phyloP scores from a whole-genome alignment of 1,140 invertebrate species.

The Tribolium castaneum region DNA sequence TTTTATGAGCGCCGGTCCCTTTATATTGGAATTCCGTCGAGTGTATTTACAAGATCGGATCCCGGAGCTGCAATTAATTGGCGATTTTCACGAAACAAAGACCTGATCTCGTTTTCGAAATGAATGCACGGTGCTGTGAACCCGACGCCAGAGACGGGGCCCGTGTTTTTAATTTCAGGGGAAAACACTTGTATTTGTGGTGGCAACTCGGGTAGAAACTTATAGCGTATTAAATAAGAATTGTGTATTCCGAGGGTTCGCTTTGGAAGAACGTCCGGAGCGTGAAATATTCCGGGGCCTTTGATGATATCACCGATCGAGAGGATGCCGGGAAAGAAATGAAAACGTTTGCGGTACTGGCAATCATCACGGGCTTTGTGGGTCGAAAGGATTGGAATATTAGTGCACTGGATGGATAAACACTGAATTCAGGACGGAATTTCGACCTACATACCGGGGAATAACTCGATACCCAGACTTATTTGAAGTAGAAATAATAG shows the following conservation, averaged over 20 bases:
- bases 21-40: slow-evolving; percentile 52
- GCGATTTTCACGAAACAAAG: slow-evolving; percentile 58
- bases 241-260: slow-evolving; percentile 15
- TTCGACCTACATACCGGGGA: no score
- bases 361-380: no score
- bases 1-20: slow-evolving; percentile 47
- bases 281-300: slow-evolving; percentile 9
- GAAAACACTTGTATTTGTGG: slow-evolving; percentile 3
- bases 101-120: slow-evolving; percentile 53
- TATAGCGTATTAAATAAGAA: slow-evolving; percentile 23
- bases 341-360: neutral
- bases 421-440: no score
- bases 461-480: no score
- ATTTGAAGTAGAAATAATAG: no score
- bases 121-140: slow-evolving; percentile 47
- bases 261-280: slow-evolving; percentile 19
- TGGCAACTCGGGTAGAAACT: slow-evolving; percentile 8
- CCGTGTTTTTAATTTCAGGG: slow-evolving; percentile 15
- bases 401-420: no score
- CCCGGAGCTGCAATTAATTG: slow-evolving; percentile 55
- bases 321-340: neutral
- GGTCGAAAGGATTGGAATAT: no score
- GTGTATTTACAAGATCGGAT: slow-evolving; percentile 51
- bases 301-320: slow-evolving; percentile 8
- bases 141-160: neutral